Base-by-base conservation (phyloP, 2,797 vertebrate species). In the Acanthornis magna region DNA sequence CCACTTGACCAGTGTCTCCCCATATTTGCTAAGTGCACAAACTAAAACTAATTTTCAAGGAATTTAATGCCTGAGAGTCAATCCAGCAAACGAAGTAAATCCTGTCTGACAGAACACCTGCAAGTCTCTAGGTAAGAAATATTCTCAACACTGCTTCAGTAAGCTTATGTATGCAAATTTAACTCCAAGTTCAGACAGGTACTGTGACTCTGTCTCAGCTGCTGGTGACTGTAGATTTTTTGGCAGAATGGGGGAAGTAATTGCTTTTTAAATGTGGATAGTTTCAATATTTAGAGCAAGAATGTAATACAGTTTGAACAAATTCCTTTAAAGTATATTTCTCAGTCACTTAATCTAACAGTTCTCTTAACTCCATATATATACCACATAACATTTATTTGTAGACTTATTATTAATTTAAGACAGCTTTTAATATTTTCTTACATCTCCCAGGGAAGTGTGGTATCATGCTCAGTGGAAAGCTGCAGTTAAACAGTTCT, bases 41-140 rank as follows among this genome's bases (percentile, higher is more conserved):
- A 82, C 51, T 76, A 47, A 94, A 91, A 55, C 67, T 87, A 54
- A 93, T 95, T 78, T 85, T 65, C 83, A 89, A 86, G 74, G 83
- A 82, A 82, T 94, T 87, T 89, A 85, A 86, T 86, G 38, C 11
- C 61, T 85, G 29, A 82, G 40, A 86, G n/a, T 58, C 48, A 47
- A 79, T 71, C 32, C 71, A 91, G 50, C 20, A 91, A 90, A 86
- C 1, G 11, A 71, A 91, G 74, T 71, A 92, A 95, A 95, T 87
- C 58, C 60, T 88, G 48, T 61, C 74, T 80, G 65, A 67, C 15
- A 82, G 71, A 91, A 73, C 71, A 82, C 62, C 40, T 68, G 40
- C 36, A 82, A 82, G 77, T 93, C 79, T 61, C 15, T 45, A 22
- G 15, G 53, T 76, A 83, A 75, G 40, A 89, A 83, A 74, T 68